Evolutionary conservation across 1,140 invertebrate genomes (phyloP).

Genomic region (Manduca sexta): DNA sequence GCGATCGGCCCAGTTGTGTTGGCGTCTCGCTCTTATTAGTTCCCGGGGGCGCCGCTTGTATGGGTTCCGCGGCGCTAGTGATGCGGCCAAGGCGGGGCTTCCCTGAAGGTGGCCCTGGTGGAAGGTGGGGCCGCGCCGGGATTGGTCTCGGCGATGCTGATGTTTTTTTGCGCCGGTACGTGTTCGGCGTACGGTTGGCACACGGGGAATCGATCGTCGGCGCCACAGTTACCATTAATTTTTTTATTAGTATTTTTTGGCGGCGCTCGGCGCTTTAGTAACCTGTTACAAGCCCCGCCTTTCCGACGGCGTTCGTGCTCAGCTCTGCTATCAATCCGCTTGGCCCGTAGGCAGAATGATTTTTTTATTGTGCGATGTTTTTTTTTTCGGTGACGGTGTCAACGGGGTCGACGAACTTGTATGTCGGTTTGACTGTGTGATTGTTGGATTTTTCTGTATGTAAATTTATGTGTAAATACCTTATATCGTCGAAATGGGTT

Average conservation of each 20-base stretch:
- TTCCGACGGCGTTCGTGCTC: conserved; percentile 40
- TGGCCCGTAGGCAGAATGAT: conserved; percentile 39
- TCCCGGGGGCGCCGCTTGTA: conserved; percentile 48
- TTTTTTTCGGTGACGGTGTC: conserved; percentile 41
- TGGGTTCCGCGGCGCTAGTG: conserved; percentile 47
- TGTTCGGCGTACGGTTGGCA: conserved; percentile 45
- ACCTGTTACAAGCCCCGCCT: conserved; percentile 65
- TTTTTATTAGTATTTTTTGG: conserved; percentile 71
- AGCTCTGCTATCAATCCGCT: conserved; percentile 53
- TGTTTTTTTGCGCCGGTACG: conserved; percentile 60
- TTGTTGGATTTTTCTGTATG: not conserved
- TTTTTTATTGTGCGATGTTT: conserved; percentile 55
- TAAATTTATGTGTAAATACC: not conserved
- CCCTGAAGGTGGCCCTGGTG: conserved; percentile 31
- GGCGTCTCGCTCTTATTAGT: conserved; percentile 61
- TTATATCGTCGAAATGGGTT: not conserved
- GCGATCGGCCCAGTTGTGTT: conserved; percentile 55
- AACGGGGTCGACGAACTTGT: conserved; percentile 27
- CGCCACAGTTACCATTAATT: conserved; percentile 64
- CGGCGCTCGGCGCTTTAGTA: conserved; percentile 55
- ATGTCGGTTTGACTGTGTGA: conserved; percentile 8
- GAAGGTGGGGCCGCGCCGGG: conserved; percentile 23
- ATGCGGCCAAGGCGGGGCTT: conserved; percentile 26
- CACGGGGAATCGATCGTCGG: conserved; percentile 52
- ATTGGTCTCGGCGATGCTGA: conserved; percentile 44